Base-by-base conservation (phyloP, 2,888 invertebrate species). In the Eucera pruinosa region DNA sequence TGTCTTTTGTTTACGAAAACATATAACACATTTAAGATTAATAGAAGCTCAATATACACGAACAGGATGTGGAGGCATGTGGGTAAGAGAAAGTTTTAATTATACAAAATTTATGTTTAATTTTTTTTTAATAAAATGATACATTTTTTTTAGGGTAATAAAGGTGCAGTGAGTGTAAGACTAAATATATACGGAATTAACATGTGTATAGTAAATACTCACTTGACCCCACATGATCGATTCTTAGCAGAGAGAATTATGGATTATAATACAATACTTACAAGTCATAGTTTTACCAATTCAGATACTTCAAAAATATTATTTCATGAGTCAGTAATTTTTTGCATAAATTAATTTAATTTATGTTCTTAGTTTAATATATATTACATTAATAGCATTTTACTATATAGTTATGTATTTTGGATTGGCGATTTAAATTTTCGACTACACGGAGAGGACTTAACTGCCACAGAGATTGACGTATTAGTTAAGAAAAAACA, bases 361-460 rank as follows among this genome's bases (percentile, higher is more conserved):
- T 6, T 23, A 6, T 60, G 2, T n/a, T n/a, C n/a, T n/a, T 43
- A 43, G 13, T 36, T 43, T 20, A 23, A 18, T 13, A 4, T 23
- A 6, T 60, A 3, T 0, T 48, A 41, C 5, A 13, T 50, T 7
- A 41, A n/a, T 39, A 57, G 52, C 50, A 2, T n/a, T 54, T 33
- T 50, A 2, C 20, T 85, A 93, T 93, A 72, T 90, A 97, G 97
- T 89, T 97, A 97, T 90, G 96, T 97, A 2, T 97, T 98, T 92
- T 98, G 97, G 97, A 95, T 97, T 87, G 98, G 98, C 1, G 98
- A 98, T 90, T 93, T 98, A 27, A 98, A 98, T 92, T 98, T 98
- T 91, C 95, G 98, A 0, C 93, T 96, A 6, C 93, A 95, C 77
- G 95, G 96, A 68, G 95, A 95, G 0, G 93, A 94, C 41, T 94